Evolutionary conservation across 2,113 vertebrate species (phyloP).

Genomic region (Seriola dumerili): DNA sequence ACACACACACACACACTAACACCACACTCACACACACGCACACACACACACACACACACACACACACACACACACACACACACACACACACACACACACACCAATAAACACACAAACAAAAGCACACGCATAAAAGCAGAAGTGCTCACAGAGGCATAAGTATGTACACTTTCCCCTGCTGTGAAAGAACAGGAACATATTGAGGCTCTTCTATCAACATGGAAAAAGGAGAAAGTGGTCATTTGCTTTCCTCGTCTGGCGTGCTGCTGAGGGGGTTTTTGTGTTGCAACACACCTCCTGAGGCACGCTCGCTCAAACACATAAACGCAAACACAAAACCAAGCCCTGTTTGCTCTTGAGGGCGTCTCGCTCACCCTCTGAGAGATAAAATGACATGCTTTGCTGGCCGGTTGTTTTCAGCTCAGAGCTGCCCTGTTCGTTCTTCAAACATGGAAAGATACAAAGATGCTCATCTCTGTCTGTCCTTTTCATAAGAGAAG

Average conservation of each 20-base stretch:
- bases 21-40: too few species aligned
- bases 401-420: conserved; percentile 48
- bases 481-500: conserved; percentile 44
- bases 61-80: too few species aligned
- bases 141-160: conserved; percentile 2
- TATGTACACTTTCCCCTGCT: conserved; percentile 30
- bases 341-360: conserved; percentile 51
- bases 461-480: conserved; percentile 25
- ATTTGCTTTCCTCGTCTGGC: conserved; percentile 53
- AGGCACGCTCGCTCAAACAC: conserved; percentile 48
- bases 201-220: conserved; percentile 26
- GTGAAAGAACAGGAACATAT: conserved; percentile 46
- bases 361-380: conserved; percentile 47
- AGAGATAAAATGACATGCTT: conserved; percentile 66
- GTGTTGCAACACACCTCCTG: conserved; percentile 44
- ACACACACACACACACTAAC: too few species aligned
- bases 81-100: neutral
- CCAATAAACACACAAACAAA: conserved; percentile 26
- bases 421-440: conserved; percentile 36
- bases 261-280: conserved; percentile 40
- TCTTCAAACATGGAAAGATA: conserved; percentile 30
- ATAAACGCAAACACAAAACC: conserved; percentile 54
- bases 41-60: too few species aligned
- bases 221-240: conserved; percentile 40
- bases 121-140: neutral